Percentiles rank a stretch among this genome's conserved stretches.
Evolutionary conservation across 2,797 vertebrate genomes (phyloP).

Genomic region (Podargus strigoides): DNA sequence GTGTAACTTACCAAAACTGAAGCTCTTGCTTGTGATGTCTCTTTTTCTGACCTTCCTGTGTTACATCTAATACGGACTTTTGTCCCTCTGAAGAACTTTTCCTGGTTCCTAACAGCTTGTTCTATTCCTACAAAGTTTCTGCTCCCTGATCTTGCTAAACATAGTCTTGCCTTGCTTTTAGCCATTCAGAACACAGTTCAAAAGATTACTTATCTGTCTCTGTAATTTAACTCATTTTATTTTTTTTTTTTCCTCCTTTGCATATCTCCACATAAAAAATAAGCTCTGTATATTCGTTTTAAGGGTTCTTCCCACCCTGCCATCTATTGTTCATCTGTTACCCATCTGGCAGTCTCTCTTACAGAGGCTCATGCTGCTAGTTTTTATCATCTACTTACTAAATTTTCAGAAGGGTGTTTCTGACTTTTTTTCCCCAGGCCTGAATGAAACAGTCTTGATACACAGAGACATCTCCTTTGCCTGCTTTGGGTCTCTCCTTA

Average conservation of each 20-base stretch:
- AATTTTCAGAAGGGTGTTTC: neutral
- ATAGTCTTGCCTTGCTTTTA: neutral
- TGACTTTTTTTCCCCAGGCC: neutral
- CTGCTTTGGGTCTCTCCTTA: neutral
- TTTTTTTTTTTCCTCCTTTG: neutral
- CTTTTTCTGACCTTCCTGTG: neutral
- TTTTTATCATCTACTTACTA: neutral
- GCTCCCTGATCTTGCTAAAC: neutral
- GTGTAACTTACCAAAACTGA: neutral
- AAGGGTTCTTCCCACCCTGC: neutral
- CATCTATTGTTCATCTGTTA: neutral
- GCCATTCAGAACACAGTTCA: neutral
- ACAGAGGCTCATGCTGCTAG: neutral
- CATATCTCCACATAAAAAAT: neutral
- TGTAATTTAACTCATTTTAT: neutral
- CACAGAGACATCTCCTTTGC: neutral
- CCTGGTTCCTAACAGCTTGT: neutral
- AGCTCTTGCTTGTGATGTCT: neutral
- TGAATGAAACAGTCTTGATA: neutral
- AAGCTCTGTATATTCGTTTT: neutral
- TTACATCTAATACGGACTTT: neutral
- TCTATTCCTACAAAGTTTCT: neutral
- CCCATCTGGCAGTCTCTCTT: neutral
- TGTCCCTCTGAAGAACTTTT: neutral
- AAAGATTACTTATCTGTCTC: neutral